Percentiles rank a stretch among this genome's conserved stretches.
Evolutionary conservation across 2,888 invertebrate genomes (phyloP).

Genomic region (Celastrina argiolus): DNA sequence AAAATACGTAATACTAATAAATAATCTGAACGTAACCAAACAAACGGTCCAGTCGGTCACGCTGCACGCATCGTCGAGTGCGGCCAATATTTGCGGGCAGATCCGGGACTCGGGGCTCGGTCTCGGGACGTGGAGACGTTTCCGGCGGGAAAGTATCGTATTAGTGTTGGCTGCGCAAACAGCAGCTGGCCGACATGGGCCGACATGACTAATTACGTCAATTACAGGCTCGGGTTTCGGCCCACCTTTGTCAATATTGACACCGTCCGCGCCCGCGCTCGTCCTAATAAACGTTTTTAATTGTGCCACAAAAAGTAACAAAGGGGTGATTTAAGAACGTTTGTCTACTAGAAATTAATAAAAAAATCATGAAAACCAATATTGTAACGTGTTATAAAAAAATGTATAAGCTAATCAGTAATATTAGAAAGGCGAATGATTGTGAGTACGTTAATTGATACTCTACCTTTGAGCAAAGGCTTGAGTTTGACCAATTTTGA

Average conservation of each 20-base stretch:
- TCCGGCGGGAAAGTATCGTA: conserved; percentile 74
- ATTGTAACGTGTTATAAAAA: too few species aligned
- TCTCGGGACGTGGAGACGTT: conserved; percentile 68
- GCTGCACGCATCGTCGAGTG: conserved; percentile 70
- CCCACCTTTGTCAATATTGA: conserved; percentile 77
- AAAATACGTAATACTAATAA: background rate
- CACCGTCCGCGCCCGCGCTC: conserved; percentile 26
- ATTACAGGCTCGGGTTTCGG: conserved; percentile 74
- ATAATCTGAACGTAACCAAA: background rate
- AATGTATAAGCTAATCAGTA: too few species aligned
- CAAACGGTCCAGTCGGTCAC: conserved; percentile 46
- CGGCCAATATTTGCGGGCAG: conserved; percentile 71
- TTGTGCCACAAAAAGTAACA: background rate
- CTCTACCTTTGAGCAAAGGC: too few species aligned
- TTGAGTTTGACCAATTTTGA: too few species aligned
- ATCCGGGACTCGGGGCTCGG: conserved; percentile 49
- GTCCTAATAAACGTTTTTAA: conserved; percentile 5
- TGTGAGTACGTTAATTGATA: too few species aligned
- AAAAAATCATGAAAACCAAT: background rate
- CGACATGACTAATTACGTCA: conserved; percentile 78
- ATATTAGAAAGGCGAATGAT: too few species aligned
- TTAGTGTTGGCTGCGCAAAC: conserved; percentile 70
- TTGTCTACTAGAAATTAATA: background rate
- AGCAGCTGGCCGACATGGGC: conserved; percentile 54
- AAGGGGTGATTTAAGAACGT: background rate